Evolutionary conservation across 2,113 vertebrate genomes (phyloP), one percentile per base, ranked within the genome.

Genomic region (Macaca mulatta): DNA sequence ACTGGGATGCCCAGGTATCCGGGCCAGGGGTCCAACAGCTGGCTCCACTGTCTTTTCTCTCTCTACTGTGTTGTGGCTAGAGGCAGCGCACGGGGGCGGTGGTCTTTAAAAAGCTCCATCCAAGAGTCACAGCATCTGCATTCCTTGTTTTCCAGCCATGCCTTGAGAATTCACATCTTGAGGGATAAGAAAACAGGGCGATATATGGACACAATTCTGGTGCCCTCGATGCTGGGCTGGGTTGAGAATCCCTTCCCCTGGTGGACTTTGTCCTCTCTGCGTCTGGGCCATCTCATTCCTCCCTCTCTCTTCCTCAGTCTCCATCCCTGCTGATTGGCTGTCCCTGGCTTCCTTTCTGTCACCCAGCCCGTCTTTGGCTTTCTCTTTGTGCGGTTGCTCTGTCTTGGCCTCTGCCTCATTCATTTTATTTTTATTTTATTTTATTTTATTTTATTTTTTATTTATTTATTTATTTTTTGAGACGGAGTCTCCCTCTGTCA

Each of bases 1-100:
- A 14, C 17, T 3, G 4, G 64, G 32, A 35, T n/a, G 35, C 48
- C n/a, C 0, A 1, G 23, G 67, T 22, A 12, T 25, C 45, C 3
- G 0, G 8, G 45, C 13, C 14, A 25, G 57, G 55, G 52, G 11
- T 50, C 70, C 81, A 32, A 0, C 25, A 64, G 48, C 77, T 25
- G 35, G 30, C 2, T 23, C 2, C 13, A 3, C 38, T 27, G 4
- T 18, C 61, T 25, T 69, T 75, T 67, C 61, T 50, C 59, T 57
- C 11, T 40, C 48, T 40, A 11, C 57, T 8, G 25, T 32, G 35
- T 40, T 64, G 50, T 59, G n/a, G 32, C 40, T 30, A 55, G 30
- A 52, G 7, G 32, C 22, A 61, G 14, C 9, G 7, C 43, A 32
- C 10, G 1, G 40, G 40, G 11, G 6, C 0, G 17, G 30, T 32